Base-by-base conservation (phyloP, 2,888 invertebrate genomes). In the Idaea straminata region DNA sequence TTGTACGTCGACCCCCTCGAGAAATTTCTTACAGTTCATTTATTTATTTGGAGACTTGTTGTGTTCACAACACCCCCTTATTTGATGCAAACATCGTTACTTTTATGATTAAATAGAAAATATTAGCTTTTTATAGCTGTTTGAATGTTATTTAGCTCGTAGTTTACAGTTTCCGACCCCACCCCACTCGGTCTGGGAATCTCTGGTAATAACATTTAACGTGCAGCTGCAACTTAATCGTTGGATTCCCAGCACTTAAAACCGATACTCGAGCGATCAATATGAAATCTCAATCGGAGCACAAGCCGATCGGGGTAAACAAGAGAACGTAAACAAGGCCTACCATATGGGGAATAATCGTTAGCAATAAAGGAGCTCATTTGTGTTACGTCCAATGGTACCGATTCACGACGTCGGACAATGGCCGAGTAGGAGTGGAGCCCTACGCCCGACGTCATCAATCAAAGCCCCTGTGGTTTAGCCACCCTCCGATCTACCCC, bases 21-120 rank as follows among this genome's bases (percentile, higher is more conserved):
- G 87, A 88, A 87, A 88, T 88, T 86, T 83, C 83, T 89, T 88
- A 83, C 88, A 86, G 87, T 90, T 90, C 89, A 86, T 90, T 89
- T 90, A 85, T 87, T 88, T 88, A 86, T 90, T 89, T 86, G 86
- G 75, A 77, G 78, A 85, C 84, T 84, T 85, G 84, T 84, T 85
- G 83, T 79, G 80, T 83, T 80, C 80, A 82, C 79, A 79, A 82
- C 80, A 79, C 77, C 72, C 67, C 47, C 77, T 77, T 83, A 79
- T 84, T 84, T 80, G 77, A 77, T 74, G 77, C 78, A 71, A 79
- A 78, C 74, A 77, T 82, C 69, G 71, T 72, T 73, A 71, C 78
- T 81, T 82, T 83, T 82, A 82, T 80, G 78, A 77, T 74, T 78
- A 76, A 66, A 60, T 71, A 74, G 77, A 81, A 79, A 77, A 77